These are phyloP conservation scores for Phalloptychus januarius DNA, from an alignment of 2,797 vertebrate genomes.

Conservation along the genomic window DNA sequence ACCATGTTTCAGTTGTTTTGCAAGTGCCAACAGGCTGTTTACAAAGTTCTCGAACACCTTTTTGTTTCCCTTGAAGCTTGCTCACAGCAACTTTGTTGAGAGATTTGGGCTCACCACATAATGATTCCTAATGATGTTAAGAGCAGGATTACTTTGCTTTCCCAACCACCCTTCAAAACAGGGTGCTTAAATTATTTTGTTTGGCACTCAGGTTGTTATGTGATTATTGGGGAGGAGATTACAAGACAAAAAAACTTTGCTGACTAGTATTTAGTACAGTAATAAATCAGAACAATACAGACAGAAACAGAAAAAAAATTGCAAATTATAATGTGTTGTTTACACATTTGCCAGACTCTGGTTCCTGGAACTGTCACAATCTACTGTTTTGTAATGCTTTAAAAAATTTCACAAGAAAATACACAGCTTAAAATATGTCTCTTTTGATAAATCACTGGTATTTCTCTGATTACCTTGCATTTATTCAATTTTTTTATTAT, in stretches of 20 bases:
- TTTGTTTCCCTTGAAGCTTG: conserved; percentile 34
- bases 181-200: conserved; percentile 16
- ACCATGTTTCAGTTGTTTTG: not conserved
- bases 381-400: conserved; percentile 20
- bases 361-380: conserved; percentile 27
- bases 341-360: conserved; percentile 8
- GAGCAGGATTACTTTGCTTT: conserved; percentile 19
- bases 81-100: conserved; percentile 12
- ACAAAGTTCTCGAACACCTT: conserved; percentile 1
- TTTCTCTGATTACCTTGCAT: not conserved
- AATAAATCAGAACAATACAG: conserved; percentile 30
- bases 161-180: conserved; percentile 12
- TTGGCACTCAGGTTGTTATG: conserved; percentile 4
- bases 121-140: conserved; percentile 26
- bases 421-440: conserved; percentile 3
- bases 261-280: conserved; percentile 15
- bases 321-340: conserved; percentile 2
- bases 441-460: not conserved
- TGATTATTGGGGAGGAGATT: conserved; percentile 22
- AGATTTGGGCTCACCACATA: conserved; percentile 26
- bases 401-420: conserved; percentile 12
- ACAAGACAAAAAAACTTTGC: not conserved
- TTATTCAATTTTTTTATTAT: not conserved
- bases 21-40: not conserved
- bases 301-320: not conserved